Base-by-base conservation (phyloP, 2,113 vertebrate species). In the Callospermophilus lateralis region DNA sequence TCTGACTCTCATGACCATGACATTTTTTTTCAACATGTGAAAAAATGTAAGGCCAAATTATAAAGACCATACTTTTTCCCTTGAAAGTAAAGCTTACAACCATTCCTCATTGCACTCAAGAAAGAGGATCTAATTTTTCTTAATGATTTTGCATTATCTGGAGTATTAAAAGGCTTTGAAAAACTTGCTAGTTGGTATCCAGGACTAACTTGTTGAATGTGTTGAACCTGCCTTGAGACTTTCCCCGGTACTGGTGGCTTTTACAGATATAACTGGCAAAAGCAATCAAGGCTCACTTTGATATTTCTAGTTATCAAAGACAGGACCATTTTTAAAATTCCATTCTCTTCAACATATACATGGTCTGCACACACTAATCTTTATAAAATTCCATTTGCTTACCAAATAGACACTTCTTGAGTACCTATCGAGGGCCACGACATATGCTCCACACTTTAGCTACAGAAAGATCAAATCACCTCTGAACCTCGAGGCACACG, bases 21-120 rank as follows among this genome's bases (percentile, higher is more conserved):
- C 73, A 34, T 42, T 70, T 30, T 63, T 83, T 81, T 6, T 45
- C 45, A 45, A 45, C n/a, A n/a, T n/a, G 45, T 45, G 45, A 45
- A 45, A 45, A 45, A 45, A 45, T 9, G 45, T 45, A 45, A 45
- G 45, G 45, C 45, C 45, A 45, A 45, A 45, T 45, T 45, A 8
- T 45, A 45, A 45, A 45, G 45, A 85, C 34, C 72, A 67, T 2
- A 9, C 45, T 85, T 22, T 28, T 83, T 48, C 48, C 48, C n/a
- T 84, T 42, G n/a, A 80, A 93, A 97, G 74, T 22, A 74, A 19
- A 48, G 10, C 26, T 58, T 48, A 85, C 34, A 84, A 70, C 80
- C 58, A 70, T 88, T 76, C 63, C 34, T 55, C 42, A n/a, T 74
- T 90, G 89, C 45, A 88, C 15, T 95, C 83, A 48, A 90, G 63